Base-by-base conservation (phyloP, 2,888 invertebrate species). In the Sinohyriopsis cumingii region DNA sequence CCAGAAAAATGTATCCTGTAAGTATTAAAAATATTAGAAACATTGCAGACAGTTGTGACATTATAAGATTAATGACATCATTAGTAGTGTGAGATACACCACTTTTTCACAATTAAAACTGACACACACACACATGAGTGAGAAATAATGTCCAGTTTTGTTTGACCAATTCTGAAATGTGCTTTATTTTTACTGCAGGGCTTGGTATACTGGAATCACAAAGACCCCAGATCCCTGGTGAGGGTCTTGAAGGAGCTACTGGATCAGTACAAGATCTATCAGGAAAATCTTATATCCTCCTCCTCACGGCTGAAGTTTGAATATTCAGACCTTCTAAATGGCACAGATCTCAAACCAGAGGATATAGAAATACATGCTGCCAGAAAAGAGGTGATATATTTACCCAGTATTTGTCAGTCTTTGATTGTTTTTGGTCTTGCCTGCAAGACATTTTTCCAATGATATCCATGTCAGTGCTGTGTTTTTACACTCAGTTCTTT, bases 331-430 rank as follows among this genome's bases (percentile, higher is more conserved):
- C 89, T 94, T 60, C 88, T 93, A 18, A 91, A 92, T 24, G 91
- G 92, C 81, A 90, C 91, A 24, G 88, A 92, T 57, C 91, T 93
- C 63, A 89, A 91, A 62, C 91, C 92, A 73, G 91, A 92, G 71
- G 93, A 94, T 85, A 91, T 94, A 65, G 94, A 95, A 90, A 92
- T 94, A 53, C 92, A 92, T 87, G 92, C 94, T 6, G 76, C 79
- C 59, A 85, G 79, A 67, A 79, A 76, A 59, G 81, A 82, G 77
- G 86, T 87, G 73, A 59, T 54, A 68, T 22, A 59, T 61, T 33
- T 55, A 22, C 19, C 9, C 15, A 18, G 33, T 59, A 33, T 59
- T 59, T 59, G 19, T 20, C 33, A 7, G 33, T 59, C 25, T 55
- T 55, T 54, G 12, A 6, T 5, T 22, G 45, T 5, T 28, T 45